A percentile compares a stretch with the other conserved stretches of the same genome.
These are phyloP conservation scores for Chaitophorus viminalis DNA, from an alignment of 2,888 invertebrate species.

Conservation along the genomic window DNA sequence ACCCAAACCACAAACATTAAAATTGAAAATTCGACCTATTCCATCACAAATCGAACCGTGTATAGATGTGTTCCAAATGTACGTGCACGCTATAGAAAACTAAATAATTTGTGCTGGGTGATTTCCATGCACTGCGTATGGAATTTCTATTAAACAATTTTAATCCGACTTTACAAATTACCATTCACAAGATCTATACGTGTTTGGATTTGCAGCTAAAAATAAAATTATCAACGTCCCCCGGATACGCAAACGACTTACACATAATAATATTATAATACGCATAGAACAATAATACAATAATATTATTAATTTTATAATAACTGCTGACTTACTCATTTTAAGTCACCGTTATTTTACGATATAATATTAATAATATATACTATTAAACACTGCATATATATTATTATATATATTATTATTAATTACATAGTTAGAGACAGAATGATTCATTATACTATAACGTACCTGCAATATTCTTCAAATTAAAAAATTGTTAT, in stretches of 20 bases:
- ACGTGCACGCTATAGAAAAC: neutral
- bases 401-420: too few species aligned
- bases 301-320: neutral
- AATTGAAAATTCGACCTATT: slow-evolving; percentile 1
- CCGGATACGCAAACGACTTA: too few species aligned
- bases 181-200: neutral
- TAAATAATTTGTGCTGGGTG: neutral
- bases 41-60: neutral
- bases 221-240: neutral
- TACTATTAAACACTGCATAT: too few species aligned
- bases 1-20: neutral
- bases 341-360: neutral
- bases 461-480: neutral
- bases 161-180: neutral
- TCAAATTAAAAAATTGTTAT: neutral
- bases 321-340: neutral
- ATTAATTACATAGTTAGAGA: neutral
- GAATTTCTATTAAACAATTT: neutral
- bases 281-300: neutral
- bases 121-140: neutral
- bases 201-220: neutral
- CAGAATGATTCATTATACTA: neutral
- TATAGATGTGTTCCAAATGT: neutral
- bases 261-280: too few species aligned
- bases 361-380: too few species aligned